Evolutionary conservation across 2,113 vertebrate species (phyloP), one percentile per base, ranked within the genome.

Genomic region (Ranitomeya imitator): DNA sequence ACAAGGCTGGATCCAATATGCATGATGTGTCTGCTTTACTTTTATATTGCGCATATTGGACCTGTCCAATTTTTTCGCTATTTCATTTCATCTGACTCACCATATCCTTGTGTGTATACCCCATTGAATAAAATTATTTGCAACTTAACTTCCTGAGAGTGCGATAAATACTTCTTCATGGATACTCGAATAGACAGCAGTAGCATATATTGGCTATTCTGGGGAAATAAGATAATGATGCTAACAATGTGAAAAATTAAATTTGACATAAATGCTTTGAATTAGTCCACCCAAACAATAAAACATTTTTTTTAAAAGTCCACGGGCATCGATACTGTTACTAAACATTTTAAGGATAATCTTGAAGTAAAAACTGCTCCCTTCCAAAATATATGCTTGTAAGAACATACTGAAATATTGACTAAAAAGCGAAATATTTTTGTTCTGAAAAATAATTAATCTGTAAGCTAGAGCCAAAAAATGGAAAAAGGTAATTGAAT

Each of bases 401-500:
- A 60, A 57, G 10, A 76, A 16, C 21, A 55, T 31, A 60, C 11
- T 19, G 57, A 81, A 76, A 85, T 59, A 85, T 16, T 76, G 31
- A 31, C 55, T 61, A 61, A 74, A 60, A 23, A 55, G n/a, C 54
- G 6, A 85, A 60, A 85, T 76, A 74, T 67, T 85, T 85, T 73
- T 45, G 16, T 16, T 19, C 69, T 60, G 11, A 54, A 85, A 85
- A 77, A 85, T 76, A 76, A 85, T 76, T 85, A 57, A 74, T 16
- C 54, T 7, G 57, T 76, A 19, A 76, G 55, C 83, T 14, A 45
- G 6, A 74, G 65, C 51, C 73, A 78, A 86, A 86, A 45, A 86
- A 54, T 61, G 8, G 84, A 60, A 52, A 14, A 65, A 67, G 7
- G 23, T 86, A 86, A 79, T 79, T 79, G 57, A 86, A 60, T 86